Percentiles rank a stretch among this genome's conserved stretches.
Conservation (phyloP, 1,140 invertebrate genomes). For the Papilio polytes region DNA sequence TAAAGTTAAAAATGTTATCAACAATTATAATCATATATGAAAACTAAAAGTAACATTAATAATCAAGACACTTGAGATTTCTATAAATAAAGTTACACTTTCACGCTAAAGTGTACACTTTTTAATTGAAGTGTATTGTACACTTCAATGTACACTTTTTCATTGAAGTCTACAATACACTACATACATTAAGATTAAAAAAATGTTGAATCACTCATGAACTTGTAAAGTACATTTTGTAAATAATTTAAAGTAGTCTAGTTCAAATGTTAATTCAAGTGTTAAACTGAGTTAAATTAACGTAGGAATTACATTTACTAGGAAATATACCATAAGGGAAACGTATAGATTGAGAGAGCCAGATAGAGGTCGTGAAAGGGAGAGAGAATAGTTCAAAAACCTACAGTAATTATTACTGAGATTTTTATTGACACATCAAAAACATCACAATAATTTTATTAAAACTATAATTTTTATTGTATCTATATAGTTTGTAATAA, state of each 20-base stretch:
- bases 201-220: not conserved
- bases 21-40: too few species aligned
- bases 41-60: too few species aligned
- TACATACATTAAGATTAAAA: not conserved
- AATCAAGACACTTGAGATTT: too few species aligned
- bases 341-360: too few species aligned
- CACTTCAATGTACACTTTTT: too few species aligned
- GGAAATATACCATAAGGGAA: too few species aligned
- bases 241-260: not conserved
- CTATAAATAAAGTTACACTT: too few species aligned
- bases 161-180: not conserved
- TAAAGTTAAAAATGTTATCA: too few species aligned
- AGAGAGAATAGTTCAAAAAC: not conserved
- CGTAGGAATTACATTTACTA: too few species aligned
- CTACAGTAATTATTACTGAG: not conserved
- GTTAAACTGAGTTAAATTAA: not conserved
- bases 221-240: constrained; percentile 12
- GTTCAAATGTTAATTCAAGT: not conserved
- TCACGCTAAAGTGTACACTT: too few species aligned
- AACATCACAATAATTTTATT: not conserved
- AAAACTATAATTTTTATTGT: not conserved
- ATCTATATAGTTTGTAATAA: not conserved
- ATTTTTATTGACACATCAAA: not conserved
- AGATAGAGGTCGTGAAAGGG: too few species aligned
- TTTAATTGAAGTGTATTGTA: too few species aligned